Base-by-base conservation (phyloP, 2,797 vertebrate species). In the Scarus forsteni region DNA sequence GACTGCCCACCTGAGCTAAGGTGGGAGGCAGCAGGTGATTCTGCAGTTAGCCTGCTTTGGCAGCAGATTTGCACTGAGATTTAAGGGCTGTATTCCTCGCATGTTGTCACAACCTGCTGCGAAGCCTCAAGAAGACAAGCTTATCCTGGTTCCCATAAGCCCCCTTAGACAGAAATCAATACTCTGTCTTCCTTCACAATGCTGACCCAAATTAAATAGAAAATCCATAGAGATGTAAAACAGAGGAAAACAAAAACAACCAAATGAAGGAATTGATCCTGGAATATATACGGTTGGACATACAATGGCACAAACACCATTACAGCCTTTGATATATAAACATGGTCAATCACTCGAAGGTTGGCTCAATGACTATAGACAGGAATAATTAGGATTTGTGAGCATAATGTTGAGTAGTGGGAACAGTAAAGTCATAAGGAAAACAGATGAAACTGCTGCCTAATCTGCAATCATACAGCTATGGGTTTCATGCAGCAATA, bases 201-300 rank as follows among this genome's bases (percentile, higher is more conserved):
- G 81, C 87, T 91, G 91, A 92, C 90, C 90, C 83, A 92, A 92
- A 93, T 93, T 91, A 92, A 92, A 92, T 90, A 77, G 85, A 92
- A 91, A 93, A 93, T 93, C 92, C 72, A 93, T 92, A 85, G 80
- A 83, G 84, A 91, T 89, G 87, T 92, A 89, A 89, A 92, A 89
- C 86, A 90, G 83, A 83, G 80, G 75, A 85, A 87, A 90, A 88
- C 84, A 90, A 91, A 89, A 87, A 89, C 85, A 91, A 80, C 65
- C 70, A 82, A 90, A 89, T 88, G 75, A 87, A 83, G 59, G 48
- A 71, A 93, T 89, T 87, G 88, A 91, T 92, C 85, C 7, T 8
- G 36, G 70, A 77, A 80, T 80, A 81, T 78, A 88, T 79, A 76
- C 13, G 65, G 45, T 54, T 61, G 73, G 80, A 86, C 83, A 63